Evolutionary conservation across 2,113 vertebrate species (phyloP).

Genomic region (Hyperopisus bebe): DNA sequence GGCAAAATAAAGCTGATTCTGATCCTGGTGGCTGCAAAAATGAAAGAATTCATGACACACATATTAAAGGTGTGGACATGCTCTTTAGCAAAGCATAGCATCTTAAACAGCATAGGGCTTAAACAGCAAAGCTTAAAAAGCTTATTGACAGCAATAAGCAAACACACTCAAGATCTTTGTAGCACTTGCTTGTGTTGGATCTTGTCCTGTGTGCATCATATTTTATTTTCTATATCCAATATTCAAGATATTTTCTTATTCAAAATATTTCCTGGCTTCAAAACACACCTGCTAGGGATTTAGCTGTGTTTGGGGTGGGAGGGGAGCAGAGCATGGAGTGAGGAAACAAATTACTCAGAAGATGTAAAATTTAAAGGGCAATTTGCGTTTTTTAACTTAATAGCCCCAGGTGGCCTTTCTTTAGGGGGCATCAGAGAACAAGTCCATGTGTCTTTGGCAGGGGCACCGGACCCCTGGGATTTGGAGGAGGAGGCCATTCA

Average conservation of each 20-base stretch:
- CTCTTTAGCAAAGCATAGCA: not conserved
- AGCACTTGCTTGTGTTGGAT: not conserved
- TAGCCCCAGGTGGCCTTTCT: not conserved
- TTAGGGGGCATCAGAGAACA: not conserved
- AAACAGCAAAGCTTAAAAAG: too few species aligned
- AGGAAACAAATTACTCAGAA: not conserved
- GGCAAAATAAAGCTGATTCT: not conserved
- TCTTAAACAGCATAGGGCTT: too few species aligned
- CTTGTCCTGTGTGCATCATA: not conserved
- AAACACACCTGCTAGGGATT: not conserved
- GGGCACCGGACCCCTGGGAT: too few species aligned
- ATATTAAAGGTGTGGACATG: not conserved
- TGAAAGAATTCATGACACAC: not conserved
- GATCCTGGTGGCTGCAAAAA: not conserved
- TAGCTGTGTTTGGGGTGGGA: not conserved
- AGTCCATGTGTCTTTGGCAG: not conserved
- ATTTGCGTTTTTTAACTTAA: not conserved
- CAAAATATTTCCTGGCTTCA: not conserved
- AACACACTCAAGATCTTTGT: not conserved
- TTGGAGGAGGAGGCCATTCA: conserved; percentile 22
- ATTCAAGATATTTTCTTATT: conserved; percentile 6
- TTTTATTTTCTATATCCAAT: not conserved
- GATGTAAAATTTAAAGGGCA: not conserved
- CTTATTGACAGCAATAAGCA: not conserved
- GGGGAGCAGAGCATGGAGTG: not conserved